These are phyloP conservation scores for Babyrousa celebensis DNA, from an alignment of 2,797 vertebrate species.

Conservation along the genomic window DNA sequence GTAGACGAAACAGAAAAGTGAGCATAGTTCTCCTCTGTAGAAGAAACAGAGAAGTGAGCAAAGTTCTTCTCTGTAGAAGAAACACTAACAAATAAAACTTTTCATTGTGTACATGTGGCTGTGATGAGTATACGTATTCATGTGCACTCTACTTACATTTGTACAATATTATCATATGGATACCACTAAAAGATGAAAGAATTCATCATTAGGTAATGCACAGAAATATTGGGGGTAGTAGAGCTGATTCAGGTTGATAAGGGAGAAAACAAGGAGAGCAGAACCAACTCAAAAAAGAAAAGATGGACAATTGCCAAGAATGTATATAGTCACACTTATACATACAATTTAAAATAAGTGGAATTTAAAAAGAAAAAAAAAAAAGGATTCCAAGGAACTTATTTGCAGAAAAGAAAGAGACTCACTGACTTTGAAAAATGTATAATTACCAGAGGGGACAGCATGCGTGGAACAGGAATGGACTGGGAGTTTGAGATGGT, in stretches of 20 bases:
- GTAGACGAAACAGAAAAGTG: neutral
- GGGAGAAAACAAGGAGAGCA: neutral
- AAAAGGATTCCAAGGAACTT: no score
- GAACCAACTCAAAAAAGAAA: neutral
- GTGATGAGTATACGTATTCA: accelerated
- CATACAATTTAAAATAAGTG: no score
- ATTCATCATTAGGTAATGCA: neutral
- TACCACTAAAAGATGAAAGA: neutral
- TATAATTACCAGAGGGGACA: no score
- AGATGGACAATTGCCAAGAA: neutral
- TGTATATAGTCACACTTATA: neutral
- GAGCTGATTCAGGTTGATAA: neutral
- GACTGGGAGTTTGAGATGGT: no score
- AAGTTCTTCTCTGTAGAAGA: neutral
- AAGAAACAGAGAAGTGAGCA: neutral
- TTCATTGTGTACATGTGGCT: neutral
- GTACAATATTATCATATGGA: neutral
- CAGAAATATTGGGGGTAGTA: neutral
- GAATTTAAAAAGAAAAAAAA: no score
- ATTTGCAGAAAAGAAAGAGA: no score
- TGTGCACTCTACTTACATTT: neutral
- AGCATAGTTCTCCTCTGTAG: neutral
- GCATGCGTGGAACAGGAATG: no score
- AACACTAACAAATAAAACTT: neutral
- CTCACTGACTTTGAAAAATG: no score